phyloP scores from a whole-genome alignment of 2,888 invertebrate species.

The Rhamphomyia laevipes region DNA sequence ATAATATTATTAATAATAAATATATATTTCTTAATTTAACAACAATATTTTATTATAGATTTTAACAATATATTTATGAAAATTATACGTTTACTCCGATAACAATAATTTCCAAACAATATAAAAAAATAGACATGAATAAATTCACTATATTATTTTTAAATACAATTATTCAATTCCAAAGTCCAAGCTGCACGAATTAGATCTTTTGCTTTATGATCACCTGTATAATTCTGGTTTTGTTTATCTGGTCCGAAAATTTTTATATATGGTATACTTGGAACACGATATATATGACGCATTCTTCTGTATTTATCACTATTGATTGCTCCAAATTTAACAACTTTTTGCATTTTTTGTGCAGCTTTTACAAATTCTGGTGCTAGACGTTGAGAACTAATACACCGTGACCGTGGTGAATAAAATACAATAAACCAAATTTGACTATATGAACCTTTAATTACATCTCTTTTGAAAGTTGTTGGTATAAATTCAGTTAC shows the following conservation, averaged over 20 bases:
- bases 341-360: slow-evolving; percentile 87
- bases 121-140: too few species aligned
- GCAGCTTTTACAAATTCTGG: slow-evolving; percentile 97
- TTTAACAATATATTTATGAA: too few species aligned
- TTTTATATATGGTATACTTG: slow-evolving; percentile 96
- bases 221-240: slow-evolving; percentile 54
- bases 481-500: slow-evolving; percentile 91
- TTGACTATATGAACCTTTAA: slow-evolving; percentile 68
- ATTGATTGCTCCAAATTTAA: slow-evolving; percentile 90
- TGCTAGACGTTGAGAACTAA: slow-evolving; percentile 91
- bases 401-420: slow-evolving; percentile 96
- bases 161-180: too few species aligned
- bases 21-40: too few species aligned
- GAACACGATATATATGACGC: slow-evolving; percentile 73
- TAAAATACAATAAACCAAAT: slow-evolving; percentile 97
- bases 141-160: too few species aligned
- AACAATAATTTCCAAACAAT: too few species aligned
- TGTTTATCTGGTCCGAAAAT: slow-evolving; percentile 62
- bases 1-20: too few species aligned
- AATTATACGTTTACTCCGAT: too few species aligned
- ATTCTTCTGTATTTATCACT: slow-evolving; percentile 81
- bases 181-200: too few species aligned
- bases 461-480: slow-evolving; percentile 86
- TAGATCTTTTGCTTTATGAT: too few species aligned
- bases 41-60: too few species aligned